Base-by-base conservation (phyloP, 1,140 invertebrate species). In the Temnothorax longispinosus region DNA sequence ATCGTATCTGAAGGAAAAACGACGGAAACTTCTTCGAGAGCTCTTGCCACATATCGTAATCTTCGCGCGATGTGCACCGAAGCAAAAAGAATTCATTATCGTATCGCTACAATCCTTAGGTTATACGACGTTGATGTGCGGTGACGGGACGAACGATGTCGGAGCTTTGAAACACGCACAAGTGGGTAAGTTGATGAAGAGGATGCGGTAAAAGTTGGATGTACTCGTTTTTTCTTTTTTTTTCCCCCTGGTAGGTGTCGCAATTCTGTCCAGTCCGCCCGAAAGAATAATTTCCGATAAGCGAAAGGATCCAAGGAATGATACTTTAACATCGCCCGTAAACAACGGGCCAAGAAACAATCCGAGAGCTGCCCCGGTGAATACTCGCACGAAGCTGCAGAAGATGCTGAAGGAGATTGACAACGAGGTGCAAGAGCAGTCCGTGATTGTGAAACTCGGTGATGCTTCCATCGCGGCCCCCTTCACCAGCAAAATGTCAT, bases 141-240 rank as follows among this genome's bases (percentile, higher is more conserved):
- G 99, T n/a, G 99, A 99, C 96, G 99, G 99, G 86, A 99, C 99
- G 2, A 99, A 99, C 96, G 99, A 99, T 96, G 99, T 99, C 38
- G 99, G 99, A n/a, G 99, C 99, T 35, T 96, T 99, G 11, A 99
- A 99, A 96, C 99, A 99, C 96, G 99, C 99, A 54, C 97, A 99
- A 96, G 98, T 99, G 94, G 99, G 98, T 97, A 71, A 92, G 94
- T 91, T 71, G 65, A 84, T 4, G n/a, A 71, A 56, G 5, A 78
- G 32, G 27, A 32, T 38, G 21, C 47, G 62, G n/a, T 44, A 82
- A 78, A 65, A 74, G 38, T 87, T 69, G 18, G 7, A 64, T 44
- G 7, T 89, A 91, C 89, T 77, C 27, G 8, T 80, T 56, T 75
- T n/a, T 21, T 21, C 15, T 38, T 35, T 50, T 60, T 13, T 35